Conservation (phyloP, 2,888 invertebrate genomes). For the Drosophila kanekoi region DNA sequence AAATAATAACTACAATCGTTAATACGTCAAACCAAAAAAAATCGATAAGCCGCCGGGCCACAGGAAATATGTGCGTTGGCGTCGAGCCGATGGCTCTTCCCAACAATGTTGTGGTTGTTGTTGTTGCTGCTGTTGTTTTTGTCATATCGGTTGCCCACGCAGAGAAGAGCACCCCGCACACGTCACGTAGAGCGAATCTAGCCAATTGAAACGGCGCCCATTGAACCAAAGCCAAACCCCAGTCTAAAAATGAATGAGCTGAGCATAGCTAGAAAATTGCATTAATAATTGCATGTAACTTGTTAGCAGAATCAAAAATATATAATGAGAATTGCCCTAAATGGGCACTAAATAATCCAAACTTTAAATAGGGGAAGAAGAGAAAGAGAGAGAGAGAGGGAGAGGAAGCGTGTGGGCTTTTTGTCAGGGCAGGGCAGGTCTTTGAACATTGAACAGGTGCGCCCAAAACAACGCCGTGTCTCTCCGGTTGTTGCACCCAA, state of each 20-base stretch:
- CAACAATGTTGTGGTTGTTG: slow-evolving; percentile 2
- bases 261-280: slow-evolving; percentile 28
- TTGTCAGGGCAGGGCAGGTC: slow-evolving; percentile 10
- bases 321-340: slow-evolving; percentile 29
- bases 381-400: slow-evolving; percentile 16
- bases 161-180: slow-evolving; percentile 15
- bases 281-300: slow-evolving; percentile 54
- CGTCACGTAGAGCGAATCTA: slow-evolving; percentile 14
- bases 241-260: slow-evolving; percentile 7
- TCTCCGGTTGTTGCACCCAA: slow-evolving; percentile 57
- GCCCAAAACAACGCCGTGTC: slow-evolving; percentile 24
- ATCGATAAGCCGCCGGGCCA: slow-evolving; percentile 54
- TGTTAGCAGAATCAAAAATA: slow-evolving; percentile 21
- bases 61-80: slow-evolving; percentile 59
- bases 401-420: not conserved
- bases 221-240: slow-evolving; percentile 26
- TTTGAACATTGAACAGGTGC: slow-evolving; percentile 51
- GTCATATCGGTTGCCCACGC: slow-evolving; percentile 57
- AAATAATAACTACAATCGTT: slow-evolving; percentile 43
- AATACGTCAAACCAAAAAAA: slow-evolving; percentile 62
- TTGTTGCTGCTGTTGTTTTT: slow-evolving; percentile 9
- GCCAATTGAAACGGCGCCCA: slow-evolving; percentile 23
- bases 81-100: slow-evolving; percentile 34
- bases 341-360: slow-evolving; percentile 9
- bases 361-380: slow-evolving; percentile 11